Percentiles rank a stretch among this genome's conserved stretches.
phyloP scores from a whole-genome alignment of 1,140 invertebrate genomes.

The Sipha flava region DNA sequence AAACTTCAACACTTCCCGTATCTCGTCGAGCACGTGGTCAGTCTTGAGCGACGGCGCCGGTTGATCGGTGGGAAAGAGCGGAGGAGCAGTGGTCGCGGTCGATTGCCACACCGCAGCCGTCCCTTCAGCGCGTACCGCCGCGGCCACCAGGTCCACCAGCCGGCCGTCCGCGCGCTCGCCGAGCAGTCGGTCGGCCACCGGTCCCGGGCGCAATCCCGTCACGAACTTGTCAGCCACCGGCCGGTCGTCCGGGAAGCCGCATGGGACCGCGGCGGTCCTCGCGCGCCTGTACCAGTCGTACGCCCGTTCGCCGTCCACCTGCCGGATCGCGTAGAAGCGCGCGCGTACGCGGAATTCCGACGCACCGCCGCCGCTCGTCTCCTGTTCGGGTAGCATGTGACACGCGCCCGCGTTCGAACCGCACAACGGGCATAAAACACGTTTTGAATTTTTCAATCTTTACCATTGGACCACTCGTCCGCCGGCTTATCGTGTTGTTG shows the following conservation, averaged over 20 bases:
- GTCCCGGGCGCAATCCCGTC: not conserved
- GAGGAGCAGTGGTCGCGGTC: no score
- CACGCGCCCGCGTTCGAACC: no score
- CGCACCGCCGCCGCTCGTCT: not conserved
- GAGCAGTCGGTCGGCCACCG: not conserved
- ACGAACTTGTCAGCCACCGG: not conserved
- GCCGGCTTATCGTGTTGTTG: no score
- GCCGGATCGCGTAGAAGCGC: not conserved
- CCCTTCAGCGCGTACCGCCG: not conserved
- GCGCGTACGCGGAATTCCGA: not conserved
- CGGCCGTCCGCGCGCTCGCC: not conserved
- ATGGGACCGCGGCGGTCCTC: not conserved
- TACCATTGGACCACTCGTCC: no score
- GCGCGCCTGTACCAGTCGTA: not conserved
- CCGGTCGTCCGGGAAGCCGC: not conserved
- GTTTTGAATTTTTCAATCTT: no score
- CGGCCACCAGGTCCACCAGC: not conserved
- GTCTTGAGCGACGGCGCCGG: not conserved
- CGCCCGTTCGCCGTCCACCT: not conserved
- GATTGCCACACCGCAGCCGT: not conserved
- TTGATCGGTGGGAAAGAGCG: no score
- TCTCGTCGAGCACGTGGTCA: not conserved
- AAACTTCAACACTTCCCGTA: not conserved
- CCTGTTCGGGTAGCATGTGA: no score
- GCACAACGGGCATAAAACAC: no score